Percentiles rank a stretch among this genome's conserved stretches.
Conservation (phyloP, 2,113 vertebrate species). For the Heloderma charlesbogerti region DNA sequence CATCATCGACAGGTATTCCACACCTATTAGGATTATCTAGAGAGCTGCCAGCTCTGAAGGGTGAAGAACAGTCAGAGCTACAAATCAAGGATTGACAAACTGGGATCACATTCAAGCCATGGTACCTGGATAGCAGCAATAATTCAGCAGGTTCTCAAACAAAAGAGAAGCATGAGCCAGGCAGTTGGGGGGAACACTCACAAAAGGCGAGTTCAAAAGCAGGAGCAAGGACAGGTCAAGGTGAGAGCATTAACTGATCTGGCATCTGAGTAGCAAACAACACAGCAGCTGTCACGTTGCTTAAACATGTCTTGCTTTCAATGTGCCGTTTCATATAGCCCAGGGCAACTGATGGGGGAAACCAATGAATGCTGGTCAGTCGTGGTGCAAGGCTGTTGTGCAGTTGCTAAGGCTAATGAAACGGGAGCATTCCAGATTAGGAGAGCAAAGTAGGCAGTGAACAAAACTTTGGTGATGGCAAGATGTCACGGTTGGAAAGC, state of each 20-base stretch:
- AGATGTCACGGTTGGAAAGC: background rate
- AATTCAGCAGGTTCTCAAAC: background rate
- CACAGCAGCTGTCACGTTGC: slow-evolving; percentile 34
- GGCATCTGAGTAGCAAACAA: slow-evolving; percentile 35
- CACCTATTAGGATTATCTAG: background rate
- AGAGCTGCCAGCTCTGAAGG: background rate
- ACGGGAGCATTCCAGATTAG: background rate
- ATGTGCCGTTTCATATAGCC: slow-evolving; percentile 26
- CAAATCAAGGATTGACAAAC: background rate
- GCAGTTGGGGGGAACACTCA: background rate
- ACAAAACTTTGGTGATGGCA: background rate
- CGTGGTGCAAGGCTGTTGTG: background rate
- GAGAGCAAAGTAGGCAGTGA: background rate
- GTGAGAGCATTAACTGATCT: slow-evolving; percentile 28
- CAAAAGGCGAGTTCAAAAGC: slow-evolving; percentile 32
- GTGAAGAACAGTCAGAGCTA: background rate
- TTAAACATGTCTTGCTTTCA: slow-evolving; percentile 21
- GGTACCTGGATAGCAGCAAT: slow-evolving; percentile 1
- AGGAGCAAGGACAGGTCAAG: slow-evolving; percentile 35
- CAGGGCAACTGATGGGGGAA: slow-evolving; percentile 12
- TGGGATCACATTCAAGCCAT: background rate
- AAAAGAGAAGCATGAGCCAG: slow-evolving; percentile 6
- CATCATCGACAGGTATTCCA: background rate
- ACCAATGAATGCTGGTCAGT: slow-evolving; percentile 1
- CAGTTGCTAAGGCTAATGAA: slow-evolving; percentile 1